Base-by-base conservation (phyloP, 2,888 invertebrate genomes). In the Melanostoma mellinum region DNA sequence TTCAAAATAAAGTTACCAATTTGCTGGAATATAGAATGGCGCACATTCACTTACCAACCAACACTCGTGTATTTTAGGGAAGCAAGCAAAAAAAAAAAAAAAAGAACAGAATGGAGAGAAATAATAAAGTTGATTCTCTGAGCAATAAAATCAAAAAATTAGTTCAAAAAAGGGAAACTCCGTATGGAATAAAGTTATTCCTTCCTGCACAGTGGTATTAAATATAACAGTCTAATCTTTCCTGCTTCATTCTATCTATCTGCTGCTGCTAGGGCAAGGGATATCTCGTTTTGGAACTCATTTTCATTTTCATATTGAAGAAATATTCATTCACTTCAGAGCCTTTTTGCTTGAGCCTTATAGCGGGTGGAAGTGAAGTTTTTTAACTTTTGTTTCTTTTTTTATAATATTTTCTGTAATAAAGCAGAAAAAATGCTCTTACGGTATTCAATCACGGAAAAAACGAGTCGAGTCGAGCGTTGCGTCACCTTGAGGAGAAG, bases 1-100 rank as follows among this genome's bases (percentile, higher is more conserved):
- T 52, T 65, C 69, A 56, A 80, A 79, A 79, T 79, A 79, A 68
- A 71, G 80, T 75, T 75, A 75, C 75, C 80, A 80, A 80, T 71
- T 80, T 69, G 79, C 30, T 44, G 20, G 61, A 52, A 36, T 40
- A 71, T 20, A 48, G 48, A 36, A 55, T 69, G 61, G 38, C 40
- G 69, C 20, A 20, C 46, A 61, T 46, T 35, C 33, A 3, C 40
- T 63, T 55, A 42, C 48, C 44, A 48, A 4, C 30, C 38, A 8
- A 56, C 20, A 53, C 20, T 35, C 38, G 36, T 52, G 35, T 42
- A 42, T 35, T 44, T 42, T 42, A 8, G 5, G 33, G 53, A 40
- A 32, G 8, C n/a, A 56, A 42, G 40, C 44, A 46, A 63, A 56
- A 63, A 50, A 55, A 20, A 10, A 4, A 0, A 9, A 20, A 48